A percentile compares a stretch with the other conserved stretches of the same genome.
Evolutionary conservation across 1,140 invertebrate species (phyloP).

Genomic region (Pseudomyrmex sp.): DNA sequence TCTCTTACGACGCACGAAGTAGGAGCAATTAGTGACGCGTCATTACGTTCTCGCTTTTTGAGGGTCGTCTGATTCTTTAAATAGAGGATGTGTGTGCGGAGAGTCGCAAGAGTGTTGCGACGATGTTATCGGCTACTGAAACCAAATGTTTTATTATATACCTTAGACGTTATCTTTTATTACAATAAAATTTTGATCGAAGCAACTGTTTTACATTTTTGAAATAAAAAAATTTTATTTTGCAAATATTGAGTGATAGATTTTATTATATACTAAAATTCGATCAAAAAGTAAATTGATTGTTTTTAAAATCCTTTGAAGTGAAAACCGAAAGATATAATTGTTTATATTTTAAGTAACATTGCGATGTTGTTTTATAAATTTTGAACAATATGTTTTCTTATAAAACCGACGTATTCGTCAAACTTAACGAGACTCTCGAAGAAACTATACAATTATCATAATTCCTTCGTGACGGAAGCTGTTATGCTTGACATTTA

Average conservation of each 20-base stretch:
- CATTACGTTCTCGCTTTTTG: conserved; percentile 44
- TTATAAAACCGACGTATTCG: background rate
- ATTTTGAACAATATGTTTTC: background rate
- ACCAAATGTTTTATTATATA: background rate
- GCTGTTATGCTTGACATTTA: conserved; percentile 18
- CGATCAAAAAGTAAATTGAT: no score
- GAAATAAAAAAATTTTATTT: no score
- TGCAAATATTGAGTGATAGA: no score
- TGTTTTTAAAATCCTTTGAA: no score
- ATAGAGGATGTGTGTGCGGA: conserved; percentile 16
- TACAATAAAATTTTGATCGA: background rate
- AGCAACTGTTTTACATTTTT: no score
- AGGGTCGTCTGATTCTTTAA: conserved; percentile 49
- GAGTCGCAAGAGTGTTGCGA: background rate
- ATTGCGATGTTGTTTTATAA: background rate
- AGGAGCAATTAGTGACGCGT: conserved; percentile 36
- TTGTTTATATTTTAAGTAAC: background rate
- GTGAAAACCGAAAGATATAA: background rate
- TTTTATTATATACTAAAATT: no score
- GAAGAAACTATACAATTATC: conserved; percentile 19
- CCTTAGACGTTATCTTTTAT: background rate
- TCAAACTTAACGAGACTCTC: background rate
- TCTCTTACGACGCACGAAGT: conserved; percentile 2
- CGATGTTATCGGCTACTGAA: background rate
- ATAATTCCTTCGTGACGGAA: conserved; percentile 22